Evolutionary conservation across 2,888 invertebrate genomes (phyloP).

Genomic region (Erebia ligea): DNA sequence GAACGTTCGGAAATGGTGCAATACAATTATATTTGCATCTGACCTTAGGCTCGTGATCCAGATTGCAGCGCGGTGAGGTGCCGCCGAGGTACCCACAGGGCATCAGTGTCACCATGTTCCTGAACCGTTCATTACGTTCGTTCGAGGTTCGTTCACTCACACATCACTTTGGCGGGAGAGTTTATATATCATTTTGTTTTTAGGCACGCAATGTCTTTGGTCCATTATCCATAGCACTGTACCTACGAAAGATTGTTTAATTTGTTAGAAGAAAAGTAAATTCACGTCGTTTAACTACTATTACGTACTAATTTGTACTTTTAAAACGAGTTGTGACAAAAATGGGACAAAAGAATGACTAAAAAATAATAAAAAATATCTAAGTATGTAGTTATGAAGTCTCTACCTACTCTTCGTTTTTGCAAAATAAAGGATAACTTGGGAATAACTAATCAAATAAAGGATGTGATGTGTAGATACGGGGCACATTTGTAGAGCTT

Average conservation of each 20-base stretch:
- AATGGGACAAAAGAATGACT: too few species aligned
- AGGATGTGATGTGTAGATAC: too few species aligned
- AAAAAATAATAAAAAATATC: too few species aligned
- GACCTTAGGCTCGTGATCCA: slow-evolving; percentile 81
- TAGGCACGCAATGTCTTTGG: slow-evolving; percentile 48
- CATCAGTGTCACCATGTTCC: slow-evolving; percentile 86
- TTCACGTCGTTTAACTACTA: neutral
- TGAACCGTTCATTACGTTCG: slow-evolving; percentile 52
- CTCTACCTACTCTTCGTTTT: too few species aligned
- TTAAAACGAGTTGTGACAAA: too few species aligned
- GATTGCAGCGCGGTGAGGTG: slow-evolving; percentile 79
- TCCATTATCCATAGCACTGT: slow-evolving; percentile 31
- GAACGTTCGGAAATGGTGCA: slow-evolving; percentile 35
- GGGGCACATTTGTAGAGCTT: too few species aligned
- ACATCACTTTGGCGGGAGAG: slow-evolving; percentile 71
- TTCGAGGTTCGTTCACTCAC: slow-evolving; percentile 59
- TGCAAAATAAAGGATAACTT: too few species aligned
- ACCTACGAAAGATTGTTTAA: slow-evolving; percentile 21
- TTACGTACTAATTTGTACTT: neutral
- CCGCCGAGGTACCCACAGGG: slow-evolving; percentile 86
- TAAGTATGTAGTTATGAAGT: too few species aligned
- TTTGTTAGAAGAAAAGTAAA: neutral
- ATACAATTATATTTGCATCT: slow-evolving; percentile 47
- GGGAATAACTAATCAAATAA: too few species aligned
- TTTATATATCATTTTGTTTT: slow-evolving; percentile 69